phyloP scores from a whole-genome alignment of 2,113 vertebrate genomes.

The Anguilla japonica region DNA sequence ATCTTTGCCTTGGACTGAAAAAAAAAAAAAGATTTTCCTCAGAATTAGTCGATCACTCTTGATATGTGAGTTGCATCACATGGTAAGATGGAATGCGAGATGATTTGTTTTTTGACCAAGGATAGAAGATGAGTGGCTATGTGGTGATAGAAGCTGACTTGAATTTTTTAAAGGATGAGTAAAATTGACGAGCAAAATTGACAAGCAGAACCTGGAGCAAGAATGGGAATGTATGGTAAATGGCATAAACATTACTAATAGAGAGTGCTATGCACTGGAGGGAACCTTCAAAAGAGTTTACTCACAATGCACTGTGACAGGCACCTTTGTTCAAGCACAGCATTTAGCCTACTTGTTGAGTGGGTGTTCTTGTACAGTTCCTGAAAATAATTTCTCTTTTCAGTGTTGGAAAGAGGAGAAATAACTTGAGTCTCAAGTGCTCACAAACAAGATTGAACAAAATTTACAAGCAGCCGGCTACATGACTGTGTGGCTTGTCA shows the following conservation, averaged over 20 bases:
- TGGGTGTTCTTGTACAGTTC: conserved; percentile 15
- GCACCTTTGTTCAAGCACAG: conserved; percentile 47
- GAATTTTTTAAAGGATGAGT: background rate
- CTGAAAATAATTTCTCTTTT: background rate
- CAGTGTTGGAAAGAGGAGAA: background rate
- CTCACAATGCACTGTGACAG: conserved; percentile 52
- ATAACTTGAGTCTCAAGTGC: background rate
- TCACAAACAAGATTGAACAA: background rate
- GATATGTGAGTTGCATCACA: too few relatives aligned
- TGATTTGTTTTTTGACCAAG: background rate
- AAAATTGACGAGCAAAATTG: conserved; percentile 13
- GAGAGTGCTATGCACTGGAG: conserved; percentile 37
- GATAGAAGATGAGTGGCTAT: background rate
- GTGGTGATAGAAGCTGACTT: background rate
- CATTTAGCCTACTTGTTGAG: conserved; percentile 33
- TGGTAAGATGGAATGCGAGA: too few relatives aligned
- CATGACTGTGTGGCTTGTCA: background rate
- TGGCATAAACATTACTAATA: conserved; percentile 44
- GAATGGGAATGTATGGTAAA: conserved; percentile 37
- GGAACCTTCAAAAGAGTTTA: conserved; percentile 41
- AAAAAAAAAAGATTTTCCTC: background rate
- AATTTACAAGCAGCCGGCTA: background rate
- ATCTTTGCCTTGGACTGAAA: background rate
- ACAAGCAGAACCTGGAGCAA: conserved; percentile 6
- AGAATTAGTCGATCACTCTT: background rate